Percentiles rank a stretch among this genome's conserved stretches.
Evolutionary conservation across 2,797 vertebrate species (phyloP).

Genomic region (Tapera naevia): DNA sequence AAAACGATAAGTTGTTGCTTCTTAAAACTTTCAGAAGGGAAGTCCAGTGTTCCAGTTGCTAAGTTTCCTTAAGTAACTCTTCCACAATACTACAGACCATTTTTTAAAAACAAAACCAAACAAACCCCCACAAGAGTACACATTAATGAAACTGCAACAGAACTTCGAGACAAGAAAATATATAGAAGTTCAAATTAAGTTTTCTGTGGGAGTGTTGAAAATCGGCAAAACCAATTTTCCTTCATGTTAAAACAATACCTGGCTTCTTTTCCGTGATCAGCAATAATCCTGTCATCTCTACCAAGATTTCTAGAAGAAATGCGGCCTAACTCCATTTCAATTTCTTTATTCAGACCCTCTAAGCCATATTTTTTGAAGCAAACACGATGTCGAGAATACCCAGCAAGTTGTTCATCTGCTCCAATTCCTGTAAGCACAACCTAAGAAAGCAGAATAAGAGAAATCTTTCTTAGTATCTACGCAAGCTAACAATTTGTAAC

Average conservation of each 20-base stretch:
- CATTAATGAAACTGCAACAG: neutral
- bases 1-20: neutral
- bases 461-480: neutral
- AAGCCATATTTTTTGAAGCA: constrained; percentile 82
- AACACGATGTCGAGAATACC: constrained; percentile 90
- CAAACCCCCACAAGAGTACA: too few relatives aligned
- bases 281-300: constrained; percentile 91
- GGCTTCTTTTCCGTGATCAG: constrained; percentile 94
- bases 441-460: constrained; percentile 64
- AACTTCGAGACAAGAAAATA: neutral
- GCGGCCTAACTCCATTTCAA: constrained; percentile 88
- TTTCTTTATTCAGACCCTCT: constrained; percentile 84
- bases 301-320: constrained; percentile 95
- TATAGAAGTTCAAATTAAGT: neutral
- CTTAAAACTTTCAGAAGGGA: neutral
- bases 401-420: constrained; percentile 95
- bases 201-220: neutral
- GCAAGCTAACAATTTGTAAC: neutral
- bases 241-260: constrained; percentile 74
- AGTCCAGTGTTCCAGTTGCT: neutral
- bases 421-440: constrained; percentile 92
- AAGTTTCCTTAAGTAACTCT: neutral
- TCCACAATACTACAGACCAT: neutral
- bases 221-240: neutral
- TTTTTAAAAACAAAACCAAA: neutral